phyloP scores from a whole-genome alignment of 2,113 vertebrate genomes.

The Alethe diademata region DNA sequence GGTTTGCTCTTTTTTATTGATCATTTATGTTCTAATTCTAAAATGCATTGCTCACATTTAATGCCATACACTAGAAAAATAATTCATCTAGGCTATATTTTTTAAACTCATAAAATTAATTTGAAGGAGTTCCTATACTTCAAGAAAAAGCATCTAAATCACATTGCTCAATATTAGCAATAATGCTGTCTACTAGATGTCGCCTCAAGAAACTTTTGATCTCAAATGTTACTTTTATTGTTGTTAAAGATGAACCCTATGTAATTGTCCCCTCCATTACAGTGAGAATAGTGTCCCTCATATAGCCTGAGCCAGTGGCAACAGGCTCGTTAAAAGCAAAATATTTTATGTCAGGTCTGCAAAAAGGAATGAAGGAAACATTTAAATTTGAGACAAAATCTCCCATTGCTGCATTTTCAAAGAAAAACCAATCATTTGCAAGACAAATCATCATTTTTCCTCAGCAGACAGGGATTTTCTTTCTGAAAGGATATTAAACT shows the following conservation, averaged over 20 bases:
- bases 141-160: not conserved
- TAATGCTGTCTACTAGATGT: not conserved
- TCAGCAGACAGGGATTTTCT: not conserved
- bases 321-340: not conserved
- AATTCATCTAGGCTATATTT: not conserved
- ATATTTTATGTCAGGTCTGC: not conserved
- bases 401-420: not conserved
- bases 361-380: not conserved
- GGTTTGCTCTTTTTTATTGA: conserved; percentile 1
- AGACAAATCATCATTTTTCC: conserved; percentile 4
- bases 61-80: not conserved
- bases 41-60: not conserved
- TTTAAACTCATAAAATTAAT: not conserved
- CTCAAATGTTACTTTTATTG: not conserved
- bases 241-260: not conserved
- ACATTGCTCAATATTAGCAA: not conserved
- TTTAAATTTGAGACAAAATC: conserved; percentile 1
- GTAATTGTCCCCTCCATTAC: not conserved
- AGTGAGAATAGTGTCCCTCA: not conserved
- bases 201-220: not conserved
- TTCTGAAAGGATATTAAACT: conserved; percentile 20
- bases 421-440: not conserved
- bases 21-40: conserved; percentile 15
- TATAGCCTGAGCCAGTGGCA: not conserved
- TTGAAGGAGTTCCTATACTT: not conserved